These are phyloP conservation scores for Phyllostomus discolor DNA, from an alignment of 2,113 vertebrate genomes.

Conservation along the genomic window DNA sequence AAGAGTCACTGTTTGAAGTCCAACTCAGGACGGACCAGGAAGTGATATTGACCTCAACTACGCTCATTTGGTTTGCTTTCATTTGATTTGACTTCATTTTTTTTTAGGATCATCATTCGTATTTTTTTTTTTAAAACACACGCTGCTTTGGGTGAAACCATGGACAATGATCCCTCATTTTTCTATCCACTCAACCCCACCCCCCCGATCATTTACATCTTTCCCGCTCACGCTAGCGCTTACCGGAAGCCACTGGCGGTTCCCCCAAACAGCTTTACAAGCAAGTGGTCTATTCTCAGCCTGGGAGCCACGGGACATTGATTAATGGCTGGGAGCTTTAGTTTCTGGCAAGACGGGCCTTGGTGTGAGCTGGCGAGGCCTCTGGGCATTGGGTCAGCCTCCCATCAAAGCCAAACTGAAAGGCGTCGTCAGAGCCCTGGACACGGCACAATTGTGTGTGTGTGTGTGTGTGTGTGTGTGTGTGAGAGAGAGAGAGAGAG, in stretches of 20 bases:
- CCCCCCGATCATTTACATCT: slow-evolving; percentile 26
- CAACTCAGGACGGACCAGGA: slow-evolving; percentile 64
- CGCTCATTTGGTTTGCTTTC: background rate
- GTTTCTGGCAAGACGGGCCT: slow-evolving; percentile 54
- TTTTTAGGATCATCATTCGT: background rate
- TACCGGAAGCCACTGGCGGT: slow-evolving; percentile 71
- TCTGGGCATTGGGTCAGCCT: slow-evolving; percentile 17
- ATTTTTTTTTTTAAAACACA: background rate
- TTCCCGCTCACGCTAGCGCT: slow-evolving; percentile 46
- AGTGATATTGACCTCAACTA: slow-evolving; percentile 70
- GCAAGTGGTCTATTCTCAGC: slow-evolving; percentile 65
- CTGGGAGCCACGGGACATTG: slow-evolving; percentile 63
- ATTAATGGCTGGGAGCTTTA: slow-evolving; percentile 53
- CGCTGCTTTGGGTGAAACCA: slow-evolving; percentile 59
- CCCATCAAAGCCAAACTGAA: background rate
- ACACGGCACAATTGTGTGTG: accelerated
- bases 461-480: background rate
- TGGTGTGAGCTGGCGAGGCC: slow-evolving; percentile 25
- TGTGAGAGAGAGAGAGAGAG: too few relatives aligned
- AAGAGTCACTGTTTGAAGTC: slow-evolving; percentile 73
- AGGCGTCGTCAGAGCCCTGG: background rate
- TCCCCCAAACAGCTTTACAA: slow-evolving; percentile 59
- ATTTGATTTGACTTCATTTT: background rate
- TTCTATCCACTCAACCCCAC: background rate
- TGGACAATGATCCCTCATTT: slow-evolving; percentile 41